These are phyloP conservation scores for Cephus pulcher DNA, from an alignment of 2,888 invertebrate genomes.

Conservation along the genomic window DNA sequence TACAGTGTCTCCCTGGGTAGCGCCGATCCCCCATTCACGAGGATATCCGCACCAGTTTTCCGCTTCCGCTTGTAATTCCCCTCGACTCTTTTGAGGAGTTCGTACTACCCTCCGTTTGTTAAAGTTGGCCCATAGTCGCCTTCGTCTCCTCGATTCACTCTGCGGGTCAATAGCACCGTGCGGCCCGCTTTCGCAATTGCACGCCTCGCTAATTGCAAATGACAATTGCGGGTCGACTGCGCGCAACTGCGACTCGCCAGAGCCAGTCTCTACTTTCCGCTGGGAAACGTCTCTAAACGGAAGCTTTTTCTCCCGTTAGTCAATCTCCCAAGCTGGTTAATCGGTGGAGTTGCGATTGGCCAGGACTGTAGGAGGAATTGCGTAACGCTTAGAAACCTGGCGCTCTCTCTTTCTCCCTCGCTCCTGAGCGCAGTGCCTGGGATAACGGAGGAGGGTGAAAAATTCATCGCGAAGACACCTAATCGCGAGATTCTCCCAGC, in stretches of 20 bases:
- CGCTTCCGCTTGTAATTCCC: background rate
- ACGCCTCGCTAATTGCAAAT: conserved; percentile 59
- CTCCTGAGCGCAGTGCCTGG: background rate
- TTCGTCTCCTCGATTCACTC: background rate
- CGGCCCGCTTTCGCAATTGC: conserved; percentile 59
- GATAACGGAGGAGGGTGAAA: background rate
- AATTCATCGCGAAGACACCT: background rate
- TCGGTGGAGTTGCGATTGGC: background rate
- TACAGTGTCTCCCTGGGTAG: background rate
- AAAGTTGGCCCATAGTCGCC: background rate
- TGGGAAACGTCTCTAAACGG: background rate
- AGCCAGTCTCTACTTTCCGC: background rate
- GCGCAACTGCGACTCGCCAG: conserved; percentile 12
- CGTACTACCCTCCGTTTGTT: background rate
- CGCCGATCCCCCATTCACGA: background rate
- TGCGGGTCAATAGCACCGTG: conserved; percentile 57
- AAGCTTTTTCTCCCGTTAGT: background rate
- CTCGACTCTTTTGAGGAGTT: background rate
- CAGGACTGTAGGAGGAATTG: background rate
- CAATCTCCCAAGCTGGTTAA: background rate
- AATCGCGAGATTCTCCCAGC: background rate
- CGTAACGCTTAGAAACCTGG: background rate
- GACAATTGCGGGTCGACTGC: conserved; percentile 43
- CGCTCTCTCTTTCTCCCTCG: background rate
- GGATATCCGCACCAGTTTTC: background rate